A percentile compares a stretch with the other conserved stretches of the same genome.
These are phyloP conservation scores for Cyanoderma ruficeps DNA, from an alignment of 2,113 vertebrate genomes.

Conservation along the genomic window DNA sequence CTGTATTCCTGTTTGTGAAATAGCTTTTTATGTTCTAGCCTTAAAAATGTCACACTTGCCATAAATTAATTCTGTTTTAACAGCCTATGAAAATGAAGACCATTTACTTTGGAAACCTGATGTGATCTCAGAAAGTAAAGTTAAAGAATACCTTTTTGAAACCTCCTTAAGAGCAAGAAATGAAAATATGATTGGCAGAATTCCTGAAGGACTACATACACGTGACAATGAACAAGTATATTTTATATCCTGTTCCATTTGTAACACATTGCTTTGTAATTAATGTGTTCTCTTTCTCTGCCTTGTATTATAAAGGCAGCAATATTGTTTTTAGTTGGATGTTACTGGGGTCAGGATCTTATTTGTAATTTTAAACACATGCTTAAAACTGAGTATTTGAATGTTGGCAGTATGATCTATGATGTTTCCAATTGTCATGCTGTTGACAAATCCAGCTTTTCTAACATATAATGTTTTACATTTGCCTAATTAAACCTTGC, in stretches of 20 bases:
- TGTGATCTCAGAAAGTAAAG: conserved; percentile 85
- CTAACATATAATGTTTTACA: background rate
- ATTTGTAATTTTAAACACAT: background rate
- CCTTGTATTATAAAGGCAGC: background rate
- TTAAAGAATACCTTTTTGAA: conserved; percentile 88
- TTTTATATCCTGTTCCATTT: background rate
- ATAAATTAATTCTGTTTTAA: conserved; percentile 35
- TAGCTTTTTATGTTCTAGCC: background rate
- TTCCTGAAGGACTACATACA: conserved; percentile 79
- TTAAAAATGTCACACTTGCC: background rate
- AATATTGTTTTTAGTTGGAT: background rate
- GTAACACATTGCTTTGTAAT: background rate
- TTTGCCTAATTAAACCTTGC: background rate
- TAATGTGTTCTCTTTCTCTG: background rate
- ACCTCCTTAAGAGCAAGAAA: conserved; percentile 80
- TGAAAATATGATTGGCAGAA: conserved; percentile 74
- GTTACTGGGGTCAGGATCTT: background rate
- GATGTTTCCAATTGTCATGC: background rate
- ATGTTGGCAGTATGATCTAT: background rate
- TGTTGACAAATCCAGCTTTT: background rate
- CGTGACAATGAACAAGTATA: conserved; percentile 91
- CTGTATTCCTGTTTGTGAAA: background rate
- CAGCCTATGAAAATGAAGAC: conserved; percentile 91
- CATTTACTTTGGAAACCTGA: conserved; percentile 92
- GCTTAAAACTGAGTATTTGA: background rate